Evolutionary conservation across 1,140 invertebrate genomes (phyloP), one percentile per base, ranked within the genome.

Genomic region (Aphidius ervi): DNA sequence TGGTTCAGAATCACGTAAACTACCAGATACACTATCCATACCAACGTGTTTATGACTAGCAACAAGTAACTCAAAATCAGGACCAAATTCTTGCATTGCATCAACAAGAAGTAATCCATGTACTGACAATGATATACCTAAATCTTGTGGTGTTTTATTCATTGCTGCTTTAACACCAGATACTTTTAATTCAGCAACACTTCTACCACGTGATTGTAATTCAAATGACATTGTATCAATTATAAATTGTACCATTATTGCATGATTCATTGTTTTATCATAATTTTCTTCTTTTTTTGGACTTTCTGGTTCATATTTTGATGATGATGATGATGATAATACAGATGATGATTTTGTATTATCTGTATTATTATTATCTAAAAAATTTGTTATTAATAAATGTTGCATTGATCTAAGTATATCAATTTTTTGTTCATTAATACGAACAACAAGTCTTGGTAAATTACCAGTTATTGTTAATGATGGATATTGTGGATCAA

Each of bases 21-120:
- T 96, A 50, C 94, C 94, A 66, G 94, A 97, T 50, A 91, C 85
- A 67, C 91, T 96, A 78, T 98, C 94, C 88, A 98, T 92, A 2
- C 91, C 91, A 20, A 97, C 89, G 74, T 95, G 91, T 73, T 92
- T 92, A 79, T 97, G 95, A 75, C 94, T 97, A 8, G 95, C 95
- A 9, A 97, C 87, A 3, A 98, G 80, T 6, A 98, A 78, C 73
- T 97, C 95, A 82, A 96, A 98, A 81, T 98, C 95, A 3, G 89
- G 87, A 0, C 95, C 95, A 79, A 94, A 96, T 7, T 91, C 94
- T 76, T 98, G 95, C 65, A 97, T 81, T 48, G 94, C 95, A 82
- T 98, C 95, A 1, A 95, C 95, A 8, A 98, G 75, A 8, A 98
- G 81, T 53, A 98, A 82, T 64, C 93, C 93, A 76, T 97, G 94